phyloP scores from a whole-genome alignment of 2,888 invertebrate genomes.

The Myopa testacea region DNA sequence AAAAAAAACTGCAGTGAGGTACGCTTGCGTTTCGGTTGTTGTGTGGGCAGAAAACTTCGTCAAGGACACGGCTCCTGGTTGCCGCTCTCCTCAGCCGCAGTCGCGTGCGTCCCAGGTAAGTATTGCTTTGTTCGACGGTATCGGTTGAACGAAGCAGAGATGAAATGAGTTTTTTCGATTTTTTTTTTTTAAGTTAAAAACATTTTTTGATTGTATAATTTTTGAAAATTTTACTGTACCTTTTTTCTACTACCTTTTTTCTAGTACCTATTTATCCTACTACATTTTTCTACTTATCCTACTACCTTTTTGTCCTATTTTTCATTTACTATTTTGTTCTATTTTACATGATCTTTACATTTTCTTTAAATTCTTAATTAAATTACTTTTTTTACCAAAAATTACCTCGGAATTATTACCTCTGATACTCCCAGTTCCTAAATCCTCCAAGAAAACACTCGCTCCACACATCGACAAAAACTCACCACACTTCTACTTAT shows the following conservation, averaged over 20 bases:
- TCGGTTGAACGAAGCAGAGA: slow-evolving; percentile 70
- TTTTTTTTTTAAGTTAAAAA: slow-evolving; percentile 35
- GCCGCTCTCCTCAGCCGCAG: too few species aligned
- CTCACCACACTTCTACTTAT: too few species aligned
- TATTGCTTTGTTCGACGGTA: slow-evolving; percentile 71
- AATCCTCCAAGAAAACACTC: too few species aligned
- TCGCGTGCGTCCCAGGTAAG: slow-evolving; percentile 66
- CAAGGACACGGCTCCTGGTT: too few species aligned
- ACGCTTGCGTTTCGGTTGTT: slow-evolving; percentile 49
- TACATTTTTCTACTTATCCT: slow-evolving; percentile 19
- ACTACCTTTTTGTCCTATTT: slow-evolving; percentile 5
- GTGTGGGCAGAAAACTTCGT: not conserved
- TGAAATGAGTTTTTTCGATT: slow-evolving; percentile 53
- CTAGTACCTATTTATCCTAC: not conserved
- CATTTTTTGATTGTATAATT: too few species aligned
- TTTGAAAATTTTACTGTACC: slow-evolving; percentile 29
- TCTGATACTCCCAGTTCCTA: not conserved
- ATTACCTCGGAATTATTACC: not conserved
- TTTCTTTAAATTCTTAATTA: not conserved
- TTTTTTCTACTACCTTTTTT: slow-evolving; percentile 20
- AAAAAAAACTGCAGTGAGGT: slow-evolving; percentile 59
- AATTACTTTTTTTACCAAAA: not conserved
- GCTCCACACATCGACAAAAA: too few species aligned
- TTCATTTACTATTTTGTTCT: too few species aligned
- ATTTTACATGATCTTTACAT: not conserved